Evolutionary conservation across 2,113 vertebrate genomes (phyloP), one percentile per base, ranked within the genome.

Genomic region (Anguilla japonica): DNA sequence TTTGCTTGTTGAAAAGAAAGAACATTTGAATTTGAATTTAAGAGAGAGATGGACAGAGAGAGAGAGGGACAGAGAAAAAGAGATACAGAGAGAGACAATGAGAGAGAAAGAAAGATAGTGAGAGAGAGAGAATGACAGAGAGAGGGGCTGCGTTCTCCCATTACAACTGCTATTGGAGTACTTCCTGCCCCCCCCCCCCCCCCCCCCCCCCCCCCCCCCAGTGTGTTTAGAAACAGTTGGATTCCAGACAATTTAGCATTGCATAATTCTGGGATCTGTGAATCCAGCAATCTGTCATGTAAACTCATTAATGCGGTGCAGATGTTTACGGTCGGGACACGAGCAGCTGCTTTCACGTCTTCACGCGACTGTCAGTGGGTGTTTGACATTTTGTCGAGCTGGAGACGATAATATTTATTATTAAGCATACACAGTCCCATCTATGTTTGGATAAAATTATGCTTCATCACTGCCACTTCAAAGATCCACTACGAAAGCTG

Each of bases 291-390:
- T 40, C 41, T 88, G 29, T 75, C 43, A 15, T 41, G 41, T 29
- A 29, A 79, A 84, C 79, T 78, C 67, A 81, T 63, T 85, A 84
- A 86, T 83, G 67, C 86, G 86, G 79, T 41, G n/a, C 71, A 82
- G 29, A 60, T 57, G 81, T 83, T 87, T 22, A 71, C 41, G 53
- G 7, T 5, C 22, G 82, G 15, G 67, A 18, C 67, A 79, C 63
- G 84, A 90, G 88, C 90, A 90, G 89, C 90, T 90, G 91, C 83
- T 84, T 43, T 18, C 34, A 78, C 84, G 87, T 89, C 86, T 91
- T 84, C 75, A 53, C 56, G 60, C 82, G 41, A 20, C 82, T 83
- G 82, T 57, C 82, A 60, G 60, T 26, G 60, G 60, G 60, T 67
- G 60, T 67, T 67, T 67, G 60, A 4, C 22, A 67, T 20, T 22